A percentile compares a stretch with the other conserved stretches of the same genome.
phyloP scores from a whole-genome alignment of 30 jellyfish, hydroid and myxozoan genomes.

The Pseudorhiza aurosa region DNA sequence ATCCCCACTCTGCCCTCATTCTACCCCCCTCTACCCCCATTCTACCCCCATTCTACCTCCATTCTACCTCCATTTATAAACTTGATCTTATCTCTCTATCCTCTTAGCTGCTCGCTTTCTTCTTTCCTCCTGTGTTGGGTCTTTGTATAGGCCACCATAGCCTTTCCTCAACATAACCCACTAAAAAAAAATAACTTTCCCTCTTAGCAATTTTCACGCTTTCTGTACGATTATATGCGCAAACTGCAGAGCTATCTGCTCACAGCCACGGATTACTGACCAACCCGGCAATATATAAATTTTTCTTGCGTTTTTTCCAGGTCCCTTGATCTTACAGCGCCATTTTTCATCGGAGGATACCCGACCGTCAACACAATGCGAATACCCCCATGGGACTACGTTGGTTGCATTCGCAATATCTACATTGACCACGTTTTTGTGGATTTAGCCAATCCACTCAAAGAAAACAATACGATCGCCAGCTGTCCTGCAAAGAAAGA shows the following conservation, averaged over 20 bases:
- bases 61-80: too few relatives aligned
- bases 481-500: slow-evolving; percentile 68
- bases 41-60: too few relatives aligned
- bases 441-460: slow-evolving; percentile 68
- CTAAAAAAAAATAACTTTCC: not conserved
- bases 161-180: too few relatives aligned
- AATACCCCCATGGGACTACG: slow-evolving; percentile 58
- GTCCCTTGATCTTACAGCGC: slow-evolving; percentile 91
- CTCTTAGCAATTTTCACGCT: not conserved
- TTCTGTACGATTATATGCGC: not conserved
- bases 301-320: slow-evolving; percentile 59
- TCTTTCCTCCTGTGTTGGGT: too few relatives aligned
- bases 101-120: too few relatives aligned
- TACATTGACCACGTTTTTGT: slow-evolving; percentile 70
- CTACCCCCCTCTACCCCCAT: too few relatives aligned
- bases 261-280: too few relatives aligned
- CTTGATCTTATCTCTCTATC: too few relatives aligned
- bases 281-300: too few relatives aligned
- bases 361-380: slow-evolving; percentile 52
- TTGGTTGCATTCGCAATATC: slow-evolving; percentile 91
- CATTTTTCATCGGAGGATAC: slow-evolving; percentile 90
- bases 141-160: too few relatives aligned
- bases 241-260: not conserved
- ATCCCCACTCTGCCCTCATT: too few relatives aligned
- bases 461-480: slow-evolving; percentile 28